Evolutionary conservation across 2,888 invertebrate species (phyloP).

Genomic region (Heliconius charithonia): DNA sequence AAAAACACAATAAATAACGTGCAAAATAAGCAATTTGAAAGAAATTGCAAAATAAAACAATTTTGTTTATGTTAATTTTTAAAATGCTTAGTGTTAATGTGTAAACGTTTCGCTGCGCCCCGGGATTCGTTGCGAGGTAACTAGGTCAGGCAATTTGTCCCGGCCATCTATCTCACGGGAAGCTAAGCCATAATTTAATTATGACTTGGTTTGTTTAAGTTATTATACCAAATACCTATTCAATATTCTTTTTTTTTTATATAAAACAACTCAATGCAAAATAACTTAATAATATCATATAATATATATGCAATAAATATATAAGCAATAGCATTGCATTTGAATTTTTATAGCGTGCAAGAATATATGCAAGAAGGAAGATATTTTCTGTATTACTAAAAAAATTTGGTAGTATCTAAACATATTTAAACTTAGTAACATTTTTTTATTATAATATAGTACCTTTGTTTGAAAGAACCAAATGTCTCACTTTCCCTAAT

Average conservation of each 20-base stretch:
- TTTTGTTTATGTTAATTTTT: constrained; percentile 16
- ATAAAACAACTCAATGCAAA: background rate
- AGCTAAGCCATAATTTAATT: constrained; percentile 29
- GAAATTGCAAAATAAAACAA: background rate
- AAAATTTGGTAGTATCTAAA: background rate
- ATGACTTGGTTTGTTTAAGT: constrained; percentile 22
- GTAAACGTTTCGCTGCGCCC: constrained; percentile 26
- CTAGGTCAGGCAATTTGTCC: constrained; percentile 42
- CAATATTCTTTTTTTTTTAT: background rate
- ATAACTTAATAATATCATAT: constrained; percentile 8
- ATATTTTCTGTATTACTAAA: background rate
- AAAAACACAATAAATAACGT: background rate
- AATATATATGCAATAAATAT: too few species aligned
- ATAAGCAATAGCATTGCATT: too few species aligned
- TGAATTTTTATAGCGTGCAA: background rate
- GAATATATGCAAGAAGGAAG: background rate
- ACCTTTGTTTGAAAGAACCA: background rate
- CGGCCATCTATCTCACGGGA: constrained; percentile 41
- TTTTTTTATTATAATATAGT: background rate
- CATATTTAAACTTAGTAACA: background rate
- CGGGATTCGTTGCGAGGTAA: constrained; percentile 38
- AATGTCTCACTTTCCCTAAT: background rate
- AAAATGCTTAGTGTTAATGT: constrained; percentile 12
- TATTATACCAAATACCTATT: background rate
- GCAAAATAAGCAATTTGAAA: background rate